A percentile compares a stretch with the other conserved stretches of the same genome.
Conservation (phyloP, 53 echinoderm and acorn worm genomes). For the Apostichopus leukothele region DNA sequence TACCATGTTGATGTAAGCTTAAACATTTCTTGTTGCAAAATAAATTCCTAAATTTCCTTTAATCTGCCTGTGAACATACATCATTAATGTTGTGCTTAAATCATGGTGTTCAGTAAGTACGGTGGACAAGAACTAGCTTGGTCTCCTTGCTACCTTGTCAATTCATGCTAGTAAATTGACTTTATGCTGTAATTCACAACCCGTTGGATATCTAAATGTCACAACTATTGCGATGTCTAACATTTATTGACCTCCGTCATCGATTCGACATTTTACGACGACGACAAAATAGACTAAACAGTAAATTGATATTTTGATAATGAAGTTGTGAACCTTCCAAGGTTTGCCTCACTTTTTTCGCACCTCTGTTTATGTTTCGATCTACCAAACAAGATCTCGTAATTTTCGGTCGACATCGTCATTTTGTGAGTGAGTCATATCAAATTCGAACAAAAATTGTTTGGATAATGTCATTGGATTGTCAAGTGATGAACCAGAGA, state of each 20-base stretch:
- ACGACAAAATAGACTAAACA: neutral
- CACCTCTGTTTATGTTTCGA: neutral
- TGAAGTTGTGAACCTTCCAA: neutral
- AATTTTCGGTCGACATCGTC: neutral
- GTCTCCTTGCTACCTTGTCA: neutral
- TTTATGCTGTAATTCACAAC: too few species aligned
- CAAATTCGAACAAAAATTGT: neutral
- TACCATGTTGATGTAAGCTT: too few species aligned
- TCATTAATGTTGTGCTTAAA: neutral
- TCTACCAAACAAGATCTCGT: neutral
- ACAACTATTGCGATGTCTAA: neutral
- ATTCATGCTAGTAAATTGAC: too few species aligned
- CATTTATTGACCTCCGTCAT: neutral
- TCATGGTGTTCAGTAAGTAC: neutral
- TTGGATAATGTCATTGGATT: neutral
- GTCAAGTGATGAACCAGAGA: neutral
- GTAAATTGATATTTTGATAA: slow-evolving; percentile 2
- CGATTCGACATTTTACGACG: neutral
- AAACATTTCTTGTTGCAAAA: too few species aligned
- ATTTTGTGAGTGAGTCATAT: slow-evolving; percentile 3
- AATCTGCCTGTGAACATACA: neutral
- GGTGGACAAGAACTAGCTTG: neutral
- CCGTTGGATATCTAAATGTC: too few species aligned
- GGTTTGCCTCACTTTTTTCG: neutral
- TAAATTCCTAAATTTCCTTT: neutral